Conservation (phyloP, 2,797 vertebrate genomes). For the Acipenser oxyrinchus region DNA sequence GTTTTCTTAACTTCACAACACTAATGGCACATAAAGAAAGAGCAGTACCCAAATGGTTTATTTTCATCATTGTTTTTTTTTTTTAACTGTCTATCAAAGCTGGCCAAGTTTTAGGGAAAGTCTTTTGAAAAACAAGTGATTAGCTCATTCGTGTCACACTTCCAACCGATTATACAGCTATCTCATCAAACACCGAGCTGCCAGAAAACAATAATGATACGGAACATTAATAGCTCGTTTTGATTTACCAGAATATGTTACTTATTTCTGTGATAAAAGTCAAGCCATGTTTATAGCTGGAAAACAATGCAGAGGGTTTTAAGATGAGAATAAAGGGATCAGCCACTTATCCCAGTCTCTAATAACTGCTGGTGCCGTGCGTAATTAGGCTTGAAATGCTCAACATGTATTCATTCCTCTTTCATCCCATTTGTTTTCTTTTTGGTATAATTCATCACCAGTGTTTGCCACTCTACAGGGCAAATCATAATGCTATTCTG, state of each 20-base stretch:
- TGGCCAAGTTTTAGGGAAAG: too few relatives aligned
- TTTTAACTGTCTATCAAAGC: too few relatives aligned
- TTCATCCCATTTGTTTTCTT: neutral
- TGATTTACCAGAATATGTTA: constrained; percentile 3
- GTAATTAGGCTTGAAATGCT: constrained; percentile 8
- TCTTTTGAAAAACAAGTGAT: constrained; percentile 11
- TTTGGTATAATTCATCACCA: neutral
- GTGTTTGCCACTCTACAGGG: neutral
- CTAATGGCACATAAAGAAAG: too few relatives aligned
- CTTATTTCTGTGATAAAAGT: neutral
- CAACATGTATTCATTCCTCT: neutral
- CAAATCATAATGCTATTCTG: neutral
- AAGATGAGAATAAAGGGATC: neutral
- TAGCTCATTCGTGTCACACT: constrained; percentile 19
- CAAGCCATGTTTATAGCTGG: neutral
- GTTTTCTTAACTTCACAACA: too few relatives aligned
- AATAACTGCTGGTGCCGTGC: constrained; percentile 7
- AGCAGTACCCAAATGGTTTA: too few relatives aligned
- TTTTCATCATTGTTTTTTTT: too few relatives aligned
- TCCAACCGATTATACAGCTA: constrained; percentile 13
- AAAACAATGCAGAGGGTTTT: neutral
- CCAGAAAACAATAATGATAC: constrained; percentile 5
- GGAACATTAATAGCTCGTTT: constrained; percentile 6
- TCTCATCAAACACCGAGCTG: constrained; percentile 9
- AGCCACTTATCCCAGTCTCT: constrained; percentile 2